phyloP scores from a whole-genome alignment of 2,797 vertebrate genomes.

The Antennarius maculatus region DNA sequence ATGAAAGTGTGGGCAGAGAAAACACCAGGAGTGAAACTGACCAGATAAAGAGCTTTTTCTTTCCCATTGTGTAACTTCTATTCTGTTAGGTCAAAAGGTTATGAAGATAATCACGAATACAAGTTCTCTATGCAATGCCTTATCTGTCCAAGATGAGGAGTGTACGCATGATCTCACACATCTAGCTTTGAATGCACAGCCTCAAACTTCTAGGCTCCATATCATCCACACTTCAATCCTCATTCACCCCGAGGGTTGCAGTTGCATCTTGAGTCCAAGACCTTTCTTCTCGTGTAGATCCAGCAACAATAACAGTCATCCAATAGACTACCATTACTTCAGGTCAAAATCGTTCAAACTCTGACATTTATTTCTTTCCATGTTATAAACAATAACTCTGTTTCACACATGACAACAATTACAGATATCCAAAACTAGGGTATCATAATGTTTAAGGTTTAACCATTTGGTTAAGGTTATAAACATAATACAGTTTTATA shows the following conservation, averaged over 20 bases:
- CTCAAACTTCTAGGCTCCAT: constrained; percentile 10
- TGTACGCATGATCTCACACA: constrained; percentile 28
- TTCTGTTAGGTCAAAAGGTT: constrained; percentile 34
- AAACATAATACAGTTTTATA: no score
- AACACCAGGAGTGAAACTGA: neutral
- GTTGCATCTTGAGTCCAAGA: constrained; percentile 2
- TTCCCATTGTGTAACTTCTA: constrained; percentile 1
- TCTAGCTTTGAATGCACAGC: constrained; percentile 19
- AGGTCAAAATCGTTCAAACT: no score
- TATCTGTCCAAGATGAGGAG: constrained; percentile 15
- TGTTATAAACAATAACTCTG: no score
- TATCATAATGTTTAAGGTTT: no score
- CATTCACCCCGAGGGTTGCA: constrained; percentile 9
- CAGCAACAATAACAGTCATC: no score
- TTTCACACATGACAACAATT: no score
- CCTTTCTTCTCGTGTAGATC: no score
- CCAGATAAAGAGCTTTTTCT: neutral
- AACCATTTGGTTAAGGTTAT: no score
- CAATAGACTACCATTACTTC: no score
- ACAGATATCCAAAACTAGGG: no score
- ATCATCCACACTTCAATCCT: constrained; percentile 31
- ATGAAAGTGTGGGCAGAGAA: constrained; percentile 20
- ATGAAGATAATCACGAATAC: neutral
- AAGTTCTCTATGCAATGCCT: constrained; percentile 6
- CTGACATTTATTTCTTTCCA: no score